phyloP scores from a whole-genome alignment of 2,113 vertebrate species.

The Serilophus lunatus region DNA sequence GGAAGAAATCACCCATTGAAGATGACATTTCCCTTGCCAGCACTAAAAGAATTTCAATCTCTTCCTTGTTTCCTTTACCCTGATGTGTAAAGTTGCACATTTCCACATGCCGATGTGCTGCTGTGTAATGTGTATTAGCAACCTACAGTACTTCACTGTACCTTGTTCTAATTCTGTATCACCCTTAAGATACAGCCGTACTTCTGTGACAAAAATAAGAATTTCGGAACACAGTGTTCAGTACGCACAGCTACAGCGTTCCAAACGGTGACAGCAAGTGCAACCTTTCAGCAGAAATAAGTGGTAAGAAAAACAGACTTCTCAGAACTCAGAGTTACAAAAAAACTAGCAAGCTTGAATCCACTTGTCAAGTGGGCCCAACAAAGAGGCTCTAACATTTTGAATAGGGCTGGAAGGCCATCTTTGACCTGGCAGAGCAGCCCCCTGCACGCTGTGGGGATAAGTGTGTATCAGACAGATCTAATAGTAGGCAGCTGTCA shows the following conservation, averaged over 20 bases:
- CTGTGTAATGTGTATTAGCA: not conserved
- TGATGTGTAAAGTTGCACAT: not conserved
- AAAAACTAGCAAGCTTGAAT: not conserved
- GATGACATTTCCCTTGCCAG: not conserved
- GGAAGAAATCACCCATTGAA: not conserved
- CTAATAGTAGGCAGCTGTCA: constrained; percentile 22
- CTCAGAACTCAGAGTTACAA: not conserved
- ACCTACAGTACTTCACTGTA: not conserved
- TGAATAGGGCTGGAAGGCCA: not conserved
- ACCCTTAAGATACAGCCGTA: constrained; percentile 1
- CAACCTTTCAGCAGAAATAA: constrained; percentile 16
- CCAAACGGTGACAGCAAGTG: constrained; percentile 7
- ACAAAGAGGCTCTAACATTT: not conserved
- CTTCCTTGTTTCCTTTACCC: not conserved
- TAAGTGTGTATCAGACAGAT: not conserved
- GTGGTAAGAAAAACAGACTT: not conserved
- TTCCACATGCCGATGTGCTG: not conserved
- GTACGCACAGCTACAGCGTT: not conserved
- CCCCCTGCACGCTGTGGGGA: not conserved
- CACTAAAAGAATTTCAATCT: not conserved
- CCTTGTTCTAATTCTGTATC: constrained; percentile 2
- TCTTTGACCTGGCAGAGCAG: not conserved
- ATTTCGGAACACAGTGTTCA: constrained; percentile 13
- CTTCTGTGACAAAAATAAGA: constrained; percentile 39
- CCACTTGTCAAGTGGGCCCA: not conserved